phyloP scores from a whole-genome alignment of 2,797 vertebrate genomes.

The Jordanella pulchra region DNA sequence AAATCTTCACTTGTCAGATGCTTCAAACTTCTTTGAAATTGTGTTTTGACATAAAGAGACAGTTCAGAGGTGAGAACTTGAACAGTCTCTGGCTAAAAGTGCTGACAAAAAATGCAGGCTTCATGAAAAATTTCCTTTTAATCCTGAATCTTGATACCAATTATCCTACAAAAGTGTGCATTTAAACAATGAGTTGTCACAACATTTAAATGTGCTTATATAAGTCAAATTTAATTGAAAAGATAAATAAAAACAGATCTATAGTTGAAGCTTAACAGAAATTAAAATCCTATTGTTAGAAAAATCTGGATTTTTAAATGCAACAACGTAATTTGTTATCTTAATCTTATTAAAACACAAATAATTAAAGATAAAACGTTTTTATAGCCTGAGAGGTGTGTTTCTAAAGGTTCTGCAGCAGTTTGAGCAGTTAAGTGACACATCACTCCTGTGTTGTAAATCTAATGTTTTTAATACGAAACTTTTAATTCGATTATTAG shows the following conservation, averaged over 20 bases:
- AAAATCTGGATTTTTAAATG: not conserved
- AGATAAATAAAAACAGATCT: too few species aligned
- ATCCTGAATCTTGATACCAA: not conserved
- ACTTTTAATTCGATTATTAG: conserved; percentile 26
- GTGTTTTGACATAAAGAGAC: conserved; percentile 1
- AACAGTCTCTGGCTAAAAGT: not conserved
- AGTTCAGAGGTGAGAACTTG: not conserved
- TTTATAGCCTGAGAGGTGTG: not conserved
- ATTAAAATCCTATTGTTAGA: not conserved
- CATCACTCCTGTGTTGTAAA: conserved; percentile 11
- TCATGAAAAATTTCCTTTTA: not conserved
- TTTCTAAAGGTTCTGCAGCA: not conserved
- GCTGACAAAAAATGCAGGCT: not conserved
- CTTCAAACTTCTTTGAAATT: not conserved
- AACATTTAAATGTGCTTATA: not conserved
- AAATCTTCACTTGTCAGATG: not conserved
- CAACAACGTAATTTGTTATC: too few species aligned
- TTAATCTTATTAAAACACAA: not conserved
- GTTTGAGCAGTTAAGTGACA: conserved; percentile 12
- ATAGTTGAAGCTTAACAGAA: too few species aligned
- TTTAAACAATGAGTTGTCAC: not conserved
- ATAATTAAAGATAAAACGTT: too few species aligned
- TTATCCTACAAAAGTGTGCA: not conserved
- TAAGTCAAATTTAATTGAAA: not conserved
- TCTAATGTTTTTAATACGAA: conserved; percentile 27